phyloP scores from a whole-genome alignment of 2,888 invertebrate species.

The Tenthredo livida region DNA sequence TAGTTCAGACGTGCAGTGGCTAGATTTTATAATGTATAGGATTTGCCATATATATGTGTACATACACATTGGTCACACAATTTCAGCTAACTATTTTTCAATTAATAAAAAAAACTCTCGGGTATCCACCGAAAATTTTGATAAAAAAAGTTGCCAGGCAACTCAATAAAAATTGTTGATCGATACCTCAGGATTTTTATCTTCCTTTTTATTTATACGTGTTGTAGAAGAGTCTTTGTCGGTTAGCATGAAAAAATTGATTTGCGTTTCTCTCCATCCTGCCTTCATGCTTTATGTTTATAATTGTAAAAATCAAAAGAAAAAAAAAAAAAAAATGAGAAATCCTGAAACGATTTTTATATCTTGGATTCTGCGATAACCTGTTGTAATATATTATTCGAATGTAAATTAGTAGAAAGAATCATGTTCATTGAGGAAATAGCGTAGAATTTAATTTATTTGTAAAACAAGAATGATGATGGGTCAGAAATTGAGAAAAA shows the following conservation, averaged over 20 bases:
- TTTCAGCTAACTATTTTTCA: background rate
- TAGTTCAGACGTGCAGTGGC: background rate
- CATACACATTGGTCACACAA: background rate
- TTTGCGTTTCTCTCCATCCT: background rate
- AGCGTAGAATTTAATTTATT: too few relatives aligned
- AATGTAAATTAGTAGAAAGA: background rate
- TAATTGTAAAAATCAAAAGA: background rate
- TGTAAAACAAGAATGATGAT: background rate
- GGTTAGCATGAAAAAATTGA: background rate
- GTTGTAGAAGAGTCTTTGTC: background rate
- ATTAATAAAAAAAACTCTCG: too few relatives aligned
- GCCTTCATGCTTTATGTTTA: background rate
- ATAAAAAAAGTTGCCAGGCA: too few relatives aligned
- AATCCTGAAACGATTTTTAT: background rate
- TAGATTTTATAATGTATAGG: slow-evolving; percentile 6
- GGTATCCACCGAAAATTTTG: too few relatives aligned
- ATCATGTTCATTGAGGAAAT: too few relatives aligned
- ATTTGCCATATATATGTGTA: background rate
- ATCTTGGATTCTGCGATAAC: background rate
- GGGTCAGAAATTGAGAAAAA: background rate
- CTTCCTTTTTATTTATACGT: too few relatives aligned
- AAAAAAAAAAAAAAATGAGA: background rate
- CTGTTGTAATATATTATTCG: background rate
- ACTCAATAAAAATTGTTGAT: too few relatives aligned
- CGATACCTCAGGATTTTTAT: too few relatives aligned